phyloP scores from a whole-genome alignment of 2,113 vertebrate genomes.

The Saccopteryx leptura region DNA sequence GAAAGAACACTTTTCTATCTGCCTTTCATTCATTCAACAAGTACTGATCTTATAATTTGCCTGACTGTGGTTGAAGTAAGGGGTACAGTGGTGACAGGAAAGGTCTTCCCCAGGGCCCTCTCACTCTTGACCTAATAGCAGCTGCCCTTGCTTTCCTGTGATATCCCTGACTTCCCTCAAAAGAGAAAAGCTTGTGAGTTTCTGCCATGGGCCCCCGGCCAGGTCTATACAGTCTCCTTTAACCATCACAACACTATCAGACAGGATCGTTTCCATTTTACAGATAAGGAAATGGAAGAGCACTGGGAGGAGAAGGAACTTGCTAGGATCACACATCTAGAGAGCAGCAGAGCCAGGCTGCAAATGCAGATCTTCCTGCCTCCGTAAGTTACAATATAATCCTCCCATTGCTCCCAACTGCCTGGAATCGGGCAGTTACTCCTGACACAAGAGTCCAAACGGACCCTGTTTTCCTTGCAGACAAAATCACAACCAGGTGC shows the following conservation, averaged over 20 bases:
- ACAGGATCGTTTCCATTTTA: neutral
- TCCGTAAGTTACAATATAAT: neutral
- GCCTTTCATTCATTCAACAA: neutral
- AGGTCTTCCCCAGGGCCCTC: neutral
- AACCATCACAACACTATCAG: neutral
- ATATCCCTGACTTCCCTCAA: neutral
- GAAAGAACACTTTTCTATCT: neutral
- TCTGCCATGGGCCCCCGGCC: neutral
- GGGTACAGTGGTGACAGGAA: neutral
- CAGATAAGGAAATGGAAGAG: neutral
- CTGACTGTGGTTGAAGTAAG: neutral
- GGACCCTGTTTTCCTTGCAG: conserved; percentile 44
- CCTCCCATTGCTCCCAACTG: neutral
- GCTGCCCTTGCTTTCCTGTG: neutral
- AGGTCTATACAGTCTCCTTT: neutral
- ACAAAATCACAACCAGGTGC: conserved; percentile 44
- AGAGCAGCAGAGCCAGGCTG: neutral
- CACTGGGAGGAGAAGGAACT: neutral
- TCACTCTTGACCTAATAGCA: neutral
- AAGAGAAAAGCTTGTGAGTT: neutral
- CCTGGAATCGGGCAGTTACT: neutral
- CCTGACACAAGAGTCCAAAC: neutral
- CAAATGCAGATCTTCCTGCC: neutral
- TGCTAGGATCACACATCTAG: neutral
- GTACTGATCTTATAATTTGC: neutral